Evolutionary conservation across 2,888 invertebrate genomes (phyloP).

Genomic region (Cantharis flavilabris): DNA sequence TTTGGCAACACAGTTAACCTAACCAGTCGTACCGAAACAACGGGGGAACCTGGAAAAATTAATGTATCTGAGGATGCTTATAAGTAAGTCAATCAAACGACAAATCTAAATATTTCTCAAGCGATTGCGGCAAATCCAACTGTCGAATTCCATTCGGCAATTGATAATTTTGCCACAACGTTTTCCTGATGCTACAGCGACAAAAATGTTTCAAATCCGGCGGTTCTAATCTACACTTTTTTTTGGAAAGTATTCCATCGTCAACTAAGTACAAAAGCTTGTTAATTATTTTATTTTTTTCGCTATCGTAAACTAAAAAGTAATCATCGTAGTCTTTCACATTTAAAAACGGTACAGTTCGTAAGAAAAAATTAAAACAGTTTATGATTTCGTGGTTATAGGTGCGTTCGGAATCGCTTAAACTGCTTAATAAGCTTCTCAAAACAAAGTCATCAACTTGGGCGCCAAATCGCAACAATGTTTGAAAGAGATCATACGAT

Average conservation of each 20-base stretch:
- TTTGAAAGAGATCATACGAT: slow-evolving; percentile 73
- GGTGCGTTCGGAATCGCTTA: slow-evolving; percentile 55
- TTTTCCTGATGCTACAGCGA: slow-evolving; percentile 70
- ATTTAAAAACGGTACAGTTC: slow-evolving; percentile 65
- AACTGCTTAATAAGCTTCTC: slow-evolving; percentile 59
- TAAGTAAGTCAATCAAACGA: slow-evolving; percentile 65
- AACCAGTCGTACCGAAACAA: slow-evolving; percentile 92
- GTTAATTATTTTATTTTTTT: slow-evolving; percentile 38
- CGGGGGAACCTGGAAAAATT: slow-evolving; percentile 84
- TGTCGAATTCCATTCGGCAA: slow-evolving; percentile 75
- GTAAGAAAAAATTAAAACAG: slow-evolving; percentile 70
- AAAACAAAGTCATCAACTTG: slow-evolving; percentile 66
- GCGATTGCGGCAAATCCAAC: slow-evolving; percentile 67
- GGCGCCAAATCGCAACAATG: slow-evolving; percentile 74
- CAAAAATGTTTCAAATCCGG: slow-evolving; percentile 78
- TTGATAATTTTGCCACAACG: slow-evolving; percentile 70
- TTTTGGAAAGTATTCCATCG: slow-evolving; percentile 63
- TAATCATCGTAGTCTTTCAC: slow-evolving; percentile 53
- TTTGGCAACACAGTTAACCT: slow-evolving; percentile 95
- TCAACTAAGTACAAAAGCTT: slow-evolving; percentile 60
- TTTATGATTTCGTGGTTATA: slow-evolving; percentile 73
- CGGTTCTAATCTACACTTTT: slow-evolving; percentile 65
- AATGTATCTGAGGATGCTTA: slow-evolving; percentile 93
- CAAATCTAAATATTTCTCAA: slow-evolving; percentile 75
- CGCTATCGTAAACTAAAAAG: slow-evolving; percentile 19